These are phyloP conservation scores for Astreopora myriophthalma DNA, from an alignment of 64 coral and sea anemone genomes.

Conservation along the genomic window DNA sequence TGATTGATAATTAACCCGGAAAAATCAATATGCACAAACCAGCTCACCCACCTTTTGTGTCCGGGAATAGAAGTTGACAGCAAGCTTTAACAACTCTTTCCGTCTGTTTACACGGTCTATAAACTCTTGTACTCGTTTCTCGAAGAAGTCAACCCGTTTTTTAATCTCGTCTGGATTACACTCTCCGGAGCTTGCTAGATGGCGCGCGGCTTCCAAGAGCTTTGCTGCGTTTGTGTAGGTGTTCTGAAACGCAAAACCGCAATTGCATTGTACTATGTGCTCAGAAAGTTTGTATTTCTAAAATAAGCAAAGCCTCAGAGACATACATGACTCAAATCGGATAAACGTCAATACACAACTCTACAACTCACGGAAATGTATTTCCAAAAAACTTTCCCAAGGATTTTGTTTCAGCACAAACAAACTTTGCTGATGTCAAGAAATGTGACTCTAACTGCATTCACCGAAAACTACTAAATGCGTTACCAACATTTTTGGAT, in stretches of 20 bases:
- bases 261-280: neutral
- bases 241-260: constrained; percentile 80
- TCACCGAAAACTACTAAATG: neutral
- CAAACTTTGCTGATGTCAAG: neutral
- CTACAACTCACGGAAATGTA: constrained; percentile 10
- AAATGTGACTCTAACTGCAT: neutral
- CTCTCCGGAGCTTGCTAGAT: constrained; percentile 83
- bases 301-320: neutral
- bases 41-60: constrained; percentile 86
- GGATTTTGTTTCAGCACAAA: neutral
- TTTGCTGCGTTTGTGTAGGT: constrained; percentile 99
- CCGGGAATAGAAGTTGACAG: constrained; percentile 98
- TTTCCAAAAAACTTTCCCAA: neutral
- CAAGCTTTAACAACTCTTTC: constrained; percentile 88
- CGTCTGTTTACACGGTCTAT: constrained; percentile 90
- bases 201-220: constrained; percentile 86
- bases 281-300: neutral
- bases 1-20: constrained; percentile 9
- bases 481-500: neutral
- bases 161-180: constrained; percentile 91
- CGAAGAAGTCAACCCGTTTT: constrained; percentile 93
- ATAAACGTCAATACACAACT: neutral
- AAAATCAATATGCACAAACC: neutral
- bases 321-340: neutral
- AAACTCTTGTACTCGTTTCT: constrained; percentile 94